Percentiles rank a stretch among this genome's conserved stretches.
Evolutionary conservation across 2,888 invertebrate genomes (phyloP).

Genomic region (Chrysolina haemoptera): DNA sequence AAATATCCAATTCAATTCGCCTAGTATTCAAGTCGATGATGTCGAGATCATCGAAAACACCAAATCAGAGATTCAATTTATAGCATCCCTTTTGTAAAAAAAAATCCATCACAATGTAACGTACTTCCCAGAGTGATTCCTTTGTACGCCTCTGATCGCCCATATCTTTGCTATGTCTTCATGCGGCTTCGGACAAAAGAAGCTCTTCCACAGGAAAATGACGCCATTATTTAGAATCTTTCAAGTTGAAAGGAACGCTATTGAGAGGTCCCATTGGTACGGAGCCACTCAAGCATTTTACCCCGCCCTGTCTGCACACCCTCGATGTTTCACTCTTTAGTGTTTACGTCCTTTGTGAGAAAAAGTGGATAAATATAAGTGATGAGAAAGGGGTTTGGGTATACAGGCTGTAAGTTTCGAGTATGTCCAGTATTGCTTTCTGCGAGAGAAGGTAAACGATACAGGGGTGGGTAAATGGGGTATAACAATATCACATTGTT

Average conservation of each 20-base stretch:
- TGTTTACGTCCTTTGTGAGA: slow-evolving; percentile 43
- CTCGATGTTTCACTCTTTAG: slow-evolving; percentile 35
- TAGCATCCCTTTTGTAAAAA: not conserved
- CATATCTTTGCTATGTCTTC: slow-evolving; percentile 57
- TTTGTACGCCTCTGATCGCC: slow-evolving; percentile 48
- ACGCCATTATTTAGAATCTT: slow-evolving; percentile 61
- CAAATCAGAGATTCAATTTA: not conserved
- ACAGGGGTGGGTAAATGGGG: not conserved
- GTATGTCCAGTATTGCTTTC: slow-evolving; percentile 16
- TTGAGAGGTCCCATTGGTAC: slow-evolving; percentile 52
- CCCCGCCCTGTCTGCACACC: slow-evolving; percentile 32
- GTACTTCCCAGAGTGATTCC: not conserved
- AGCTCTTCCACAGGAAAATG: slow-evolving; percentile 57
- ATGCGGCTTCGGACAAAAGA: slow-evolving; percentile 60
- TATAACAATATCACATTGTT: not conserved
- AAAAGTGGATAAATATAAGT: slow-evolving; percentile 47
- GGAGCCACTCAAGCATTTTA: slow-evolving; percentile 50
- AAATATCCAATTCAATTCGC: no score
- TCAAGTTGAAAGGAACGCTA: slow-evolving; percentile 56
- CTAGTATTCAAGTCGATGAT: no score
- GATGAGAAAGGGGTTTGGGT: slow-evolving; percentile 32
- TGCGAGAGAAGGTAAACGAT: not conserved
- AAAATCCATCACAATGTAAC: not conserved
- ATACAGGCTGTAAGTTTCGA: slow-evolving; percentile 18
- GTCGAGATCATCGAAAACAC: no score